Evolutionary conservation across 2,797 vertebrate species (phyloP).

Genomic region (Parotocinclus haroldoi): DNA sequence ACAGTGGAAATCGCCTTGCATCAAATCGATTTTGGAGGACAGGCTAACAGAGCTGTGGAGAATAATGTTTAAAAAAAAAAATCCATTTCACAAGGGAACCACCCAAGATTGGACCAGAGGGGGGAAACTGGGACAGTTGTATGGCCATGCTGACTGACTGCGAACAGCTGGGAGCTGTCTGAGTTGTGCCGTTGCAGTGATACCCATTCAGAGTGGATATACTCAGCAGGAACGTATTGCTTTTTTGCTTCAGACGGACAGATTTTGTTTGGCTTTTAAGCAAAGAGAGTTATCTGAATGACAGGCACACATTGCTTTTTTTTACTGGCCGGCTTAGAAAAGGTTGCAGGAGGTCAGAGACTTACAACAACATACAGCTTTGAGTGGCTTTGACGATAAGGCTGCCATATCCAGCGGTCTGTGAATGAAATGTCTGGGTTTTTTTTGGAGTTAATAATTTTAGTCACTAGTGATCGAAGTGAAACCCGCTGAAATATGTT

Average conservation of each 20-base stretch:
- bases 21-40: too few species aligned
- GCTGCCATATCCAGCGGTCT: too few species aligned
- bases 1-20: too few species aligned
- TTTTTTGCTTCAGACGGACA: slow-evolving; percentile 16
- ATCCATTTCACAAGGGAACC: background rate
- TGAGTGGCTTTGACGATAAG: too few species aligned
- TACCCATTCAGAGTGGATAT: slow-evolving; percentile 4
- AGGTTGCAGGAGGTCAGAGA: slow-evolving; percentile 27
- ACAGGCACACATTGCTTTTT: slow-evolving; percentile 46
- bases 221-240: slow-evolving; percentile 1
- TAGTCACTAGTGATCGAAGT: too few species aligned
- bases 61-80: background rate
- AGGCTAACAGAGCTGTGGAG: too few species aligned
- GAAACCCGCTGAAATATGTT: too few species aligned
- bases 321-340: slow-evolving; percentile 35
- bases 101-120: background rate
- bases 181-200: background rate
- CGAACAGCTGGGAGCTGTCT: slow-evolving; percentile 13
- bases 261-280: slow-evolving; percentile 15
- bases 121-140: background rate
- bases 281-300: slow-evolving; percentile 45
- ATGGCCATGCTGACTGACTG: slow-evolving; percentile 2
- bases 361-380: slow-evolving; percentile 30
- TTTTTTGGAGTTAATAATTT: too few species aligned
- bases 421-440: too few species aligned